Percentiles rank a stretch among this genome's conserved stretches.
Conservation (phyloP, 2,888 invertebrate species). For the Torymus auratus region DNA sequence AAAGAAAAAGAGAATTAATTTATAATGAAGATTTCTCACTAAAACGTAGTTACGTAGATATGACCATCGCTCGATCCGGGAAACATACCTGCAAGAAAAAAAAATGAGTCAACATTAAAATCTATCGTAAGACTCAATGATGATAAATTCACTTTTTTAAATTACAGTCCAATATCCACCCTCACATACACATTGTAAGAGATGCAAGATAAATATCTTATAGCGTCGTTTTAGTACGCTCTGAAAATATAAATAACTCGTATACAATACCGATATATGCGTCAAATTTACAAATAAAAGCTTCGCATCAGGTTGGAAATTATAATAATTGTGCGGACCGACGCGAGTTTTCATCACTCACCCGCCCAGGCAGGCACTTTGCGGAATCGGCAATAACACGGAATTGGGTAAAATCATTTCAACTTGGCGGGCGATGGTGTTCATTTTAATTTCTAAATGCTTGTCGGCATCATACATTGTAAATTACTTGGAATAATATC, state of each 20-base stretch:
- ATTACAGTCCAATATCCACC: no score
- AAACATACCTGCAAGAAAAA: conserved; percentile 40
- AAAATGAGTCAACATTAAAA: background rate
- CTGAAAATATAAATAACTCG: no score
- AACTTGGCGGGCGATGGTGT: conserved; percentile 16
- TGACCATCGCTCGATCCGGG: background rate
- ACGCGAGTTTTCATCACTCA: background rate
- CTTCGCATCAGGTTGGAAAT: background rate
- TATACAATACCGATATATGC: background rate
- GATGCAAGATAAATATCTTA: no score
- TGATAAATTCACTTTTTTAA: no score
- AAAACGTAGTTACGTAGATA: no score
- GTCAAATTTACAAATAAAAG: background rate
- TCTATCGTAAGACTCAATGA: background rate
- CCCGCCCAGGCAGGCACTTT: background rate
- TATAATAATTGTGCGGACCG: background rate
- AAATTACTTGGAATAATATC: conserved; percentile 33
- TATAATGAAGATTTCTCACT: conserved; percentile 4
- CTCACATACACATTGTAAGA: no score
- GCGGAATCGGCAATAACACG: conserved; percentile 14
- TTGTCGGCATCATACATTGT: background rate
- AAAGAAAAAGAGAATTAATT: no score
- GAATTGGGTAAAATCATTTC: conserved; percentile 34
- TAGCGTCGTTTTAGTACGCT: no score
- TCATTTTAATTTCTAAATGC: conserved; percentile 39